A percentile compares a stretch with the other conserved stretches of the same genome.
Conservation (phyloP, 1,140 invertebrate species). For the Cylas formicarius region DNA sequence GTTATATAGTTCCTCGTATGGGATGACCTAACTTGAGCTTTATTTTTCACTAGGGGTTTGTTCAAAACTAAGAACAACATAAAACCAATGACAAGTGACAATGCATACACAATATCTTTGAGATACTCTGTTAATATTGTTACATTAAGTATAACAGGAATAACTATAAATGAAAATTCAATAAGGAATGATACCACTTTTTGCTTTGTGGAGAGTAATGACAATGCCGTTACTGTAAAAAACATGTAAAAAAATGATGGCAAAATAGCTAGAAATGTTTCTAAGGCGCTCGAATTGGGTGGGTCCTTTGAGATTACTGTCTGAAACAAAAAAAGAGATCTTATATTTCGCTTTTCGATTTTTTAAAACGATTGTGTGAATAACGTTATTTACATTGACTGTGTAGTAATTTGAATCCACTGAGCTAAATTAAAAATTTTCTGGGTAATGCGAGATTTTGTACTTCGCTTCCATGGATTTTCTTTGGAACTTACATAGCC, state of each 20-base stretch:
- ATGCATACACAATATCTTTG: constrained; percentile 4
- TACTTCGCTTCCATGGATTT: constrained; percentile 6
- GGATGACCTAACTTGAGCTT: too few relatives aligned
- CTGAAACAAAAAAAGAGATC: constrained; percentile 12
- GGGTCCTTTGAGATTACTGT: constrained; percentile 15
- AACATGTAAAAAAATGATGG: constrained; percentile 41
- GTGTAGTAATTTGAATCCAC: too few relatives aligned
- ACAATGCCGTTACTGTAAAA: constrained; percentile 17
- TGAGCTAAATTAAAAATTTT: too few relatives aligned
- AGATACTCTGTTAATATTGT: constrained; percentile 27
- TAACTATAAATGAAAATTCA: constrained; percentile 26
- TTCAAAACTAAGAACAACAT: neutral
- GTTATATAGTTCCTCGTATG: constrained; percentile 62
- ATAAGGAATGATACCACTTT: constrained; percentile 16
- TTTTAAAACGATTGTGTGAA: constrained; percentile 8
- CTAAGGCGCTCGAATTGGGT: too few relatives aligned
- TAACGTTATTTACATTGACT: too few relatives aligned
- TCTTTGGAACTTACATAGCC: neutral
- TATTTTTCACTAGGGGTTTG: too few relatives aligned
- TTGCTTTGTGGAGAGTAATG: constrained; percentile 10
- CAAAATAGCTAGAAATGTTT: constrained; percentile 43
- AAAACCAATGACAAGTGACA: constrained; percentile 1
- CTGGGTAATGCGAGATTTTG: neutral
- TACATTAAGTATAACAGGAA: constrained; percentile 26
- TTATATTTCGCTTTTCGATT: constrained; percentile 12